Base-by-base conservation (phyloP, 2,888 invertebrate genomes). In the Mythimna impura region DNA sequence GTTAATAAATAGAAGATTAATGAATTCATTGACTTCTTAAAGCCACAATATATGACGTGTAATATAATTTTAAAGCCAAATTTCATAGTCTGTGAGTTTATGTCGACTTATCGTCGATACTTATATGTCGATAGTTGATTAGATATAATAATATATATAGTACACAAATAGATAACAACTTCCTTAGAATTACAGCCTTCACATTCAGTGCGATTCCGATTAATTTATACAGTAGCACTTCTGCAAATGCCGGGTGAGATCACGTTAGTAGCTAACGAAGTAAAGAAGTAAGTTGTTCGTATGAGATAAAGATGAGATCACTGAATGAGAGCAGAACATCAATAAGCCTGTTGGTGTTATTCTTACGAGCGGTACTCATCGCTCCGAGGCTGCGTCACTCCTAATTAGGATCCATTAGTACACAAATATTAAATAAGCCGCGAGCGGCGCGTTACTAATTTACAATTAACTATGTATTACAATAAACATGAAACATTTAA, bases 21-120 rank as follows among this genome's bases (percentile, higher is more conserved):
- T 93, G 94, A 92, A 89, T 93, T 93, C 84, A 92, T 92, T 94
- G 95, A 94, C 95, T 94, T 93, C 94, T 94, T 95, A 96, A 94
- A 95, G 95, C 94, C 94, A 93, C 91, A 92, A 93, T 93, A 94
- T 89, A 93, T 94, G 94, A 87, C 86, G 67, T 93, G 93, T 94
- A 90, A 94, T 95, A 96, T 93, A 93, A 90, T 91, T 94, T 96
- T 96, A 96, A 96, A 96, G 96, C 96, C 96, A 96, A 96, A 96
- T 96, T 94, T 95, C 73, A 93, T 95, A 96, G 96, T 96, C 96
- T 96, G 96, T 96, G 94, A 94, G 95, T 94, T 96, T 93, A 95
- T 94, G 94, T 91, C 94, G 95, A 94, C 95, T 90, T 87, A 86
- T 82, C 82, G 94, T 90, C 96, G 93, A 93, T 94, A 93, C 92